Base-by-base conservation (phyloP, 2,113 vertebrate species). In the Stegastes partitus region DNA sequence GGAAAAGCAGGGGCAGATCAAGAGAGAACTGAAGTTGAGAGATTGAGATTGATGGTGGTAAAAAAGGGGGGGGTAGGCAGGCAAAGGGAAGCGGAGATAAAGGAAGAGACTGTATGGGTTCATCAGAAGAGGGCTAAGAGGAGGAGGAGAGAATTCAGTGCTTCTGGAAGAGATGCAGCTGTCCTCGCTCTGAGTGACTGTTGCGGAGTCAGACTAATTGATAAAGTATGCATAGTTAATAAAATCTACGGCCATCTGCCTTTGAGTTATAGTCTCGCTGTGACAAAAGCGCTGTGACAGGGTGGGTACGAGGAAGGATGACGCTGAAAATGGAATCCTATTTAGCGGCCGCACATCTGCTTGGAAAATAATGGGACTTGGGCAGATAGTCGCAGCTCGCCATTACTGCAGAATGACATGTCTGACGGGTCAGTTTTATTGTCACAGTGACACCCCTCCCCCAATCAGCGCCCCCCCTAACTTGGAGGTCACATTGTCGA, bases 321-420 rank as follows among this genome's bases (percentile, higher is more conserved):
- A 22, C 50, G 53, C 31, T 28, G 56, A 77, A 63, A 76, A 67
- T 61, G 21, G 54, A 51, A 59, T 77, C 61, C 28, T 42, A 69
- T 66, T 81, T 65, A 66, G 50, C 0, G 0, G 51, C 50, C 42
- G 63, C n/a, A 31, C 49, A 70, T 79, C 19, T 73, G 49, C 47
- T 57, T 34, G 31, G 39, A 54, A 65, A 64, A 77, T 54, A 79
- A 85, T 77, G 66, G 74, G 68, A 68, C 71, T 80, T 58, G 19
- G 58, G 55, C 1, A 7, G 23, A 16, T 34, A 39, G 77, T 56
- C 62, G 54, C 51, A 54, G 55, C 28, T 61, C 9, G 1, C 62
- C 68, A 59, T 61, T 12, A 57, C 44, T 51, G 59, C 61, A 55
- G 44, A 25, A 16, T 74, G 62, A 67, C 51, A 39, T 47, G 62